Base-by-base conservation (phyloP, 2,113 vertebrate genomes). In the Coptodon bakossiorum region DNA sequence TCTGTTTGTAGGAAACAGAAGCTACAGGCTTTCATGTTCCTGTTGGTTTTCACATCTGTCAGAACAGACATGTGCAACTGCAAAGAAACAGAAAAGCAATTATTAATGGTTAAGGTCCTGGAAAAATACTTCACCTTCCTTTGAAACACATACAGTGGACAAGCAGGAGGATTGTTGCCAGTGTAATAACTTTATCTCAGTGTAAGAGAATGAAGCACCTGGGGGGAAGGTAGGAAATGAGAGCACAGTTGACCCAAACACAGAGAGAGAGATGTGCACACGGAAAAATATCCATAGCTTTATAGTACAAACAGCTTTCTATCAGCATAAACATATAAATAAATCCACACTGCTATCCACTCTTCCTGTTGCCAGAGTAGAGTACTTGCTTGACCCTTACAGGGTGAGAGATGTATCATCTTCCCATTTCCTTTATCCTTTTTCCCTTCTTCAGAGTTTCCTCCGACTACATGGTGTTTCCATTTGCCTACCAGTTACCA, bases 121-220 rank as follows among this genome's bases (percentile, higher is more conserved):
- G 9, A 34, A 45, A 78, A 87, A 71, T n/a, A 86, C 14, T 66
- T 17, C 8, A 19, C 36, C 59, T 34, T 71, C 73, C 50, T 50
- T 3, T 71, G 4, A 38, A 17, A 88, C 78, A 79, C n/a, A 56
- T 73, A 85, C 80, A 63, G 34, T 80, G 84, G 68, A 86, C 82
- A 63, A 57, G 84, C 45, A 78, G 87, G 88, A 54, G 34, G 73
- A 86, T 78, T 88, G 89, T 87, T 89, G 52, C 8, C 80, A 78
- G 90, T 93, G 91, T 88, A 91, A 95, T 93, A 95, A 94, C 92
- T 95, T 94, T 88, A 94, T 94, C 93, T 85, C 94, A 92, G 95
- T 87, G 56, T 53, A 45, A 76, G 83, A 91, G 90, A 91, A 91
- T 84, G 83, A 91, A 88, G 83, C 40, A 79, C 91, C 89, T 53